Conservation (phyloP, 1,140 invertebrate species). For the Drosophila obscura region DNA sequence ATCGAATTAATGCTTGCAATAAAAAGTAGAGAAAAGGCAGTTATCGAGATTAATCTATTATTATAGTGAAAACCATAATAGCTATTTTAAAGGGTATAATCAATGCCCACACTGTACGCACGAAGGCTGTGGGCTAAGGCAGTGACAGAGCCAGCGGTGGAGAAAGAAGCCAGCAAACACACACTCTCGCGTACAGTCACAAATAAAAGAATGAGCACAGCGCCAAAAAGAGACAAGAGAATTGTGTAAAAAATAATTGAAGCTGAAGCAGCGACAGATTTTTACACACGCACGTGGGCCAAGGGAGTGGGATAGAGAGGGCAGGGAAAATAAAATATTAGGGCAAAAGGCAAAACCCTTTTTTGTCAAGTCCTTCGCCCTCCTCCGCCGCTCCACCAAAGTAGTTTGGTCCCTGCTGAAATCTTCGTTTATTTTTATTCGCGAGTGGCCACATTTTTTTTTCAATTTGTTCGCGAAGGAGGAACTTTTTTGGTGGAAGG, state of each 20-base stretch:
- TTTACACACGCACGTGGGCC: conserved; percentile 54
- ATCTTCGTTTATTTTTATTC: conserved; percentile 31
- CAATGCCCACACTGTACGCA: too few species aligned
- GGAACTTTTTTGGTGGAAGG: conserved; percentile 29
- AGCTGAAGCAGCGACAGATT: conserved; percentile 73
- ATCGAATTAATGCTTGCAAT: too few species aligned
- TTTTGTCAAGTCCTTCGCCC: conserved; percentile 33
- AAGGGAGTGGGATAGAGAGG: neutral
- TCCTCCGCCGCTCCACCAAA: neutral
- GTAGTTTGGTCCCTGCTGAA: conserved; percentile 25
- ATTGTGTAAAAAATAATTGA: conserved; percentile 81
- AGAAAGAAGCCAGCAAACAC: neutral
- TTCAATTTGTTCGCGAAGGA: conserved; percentile 65
- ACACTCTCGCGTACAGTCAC: conserved; percentile 19
- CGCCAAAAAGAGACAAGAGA: conserved; percentile 63
- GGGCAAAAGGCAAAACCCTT: conserved; percentile 59
- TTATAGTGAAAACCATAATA: too few species aligned
- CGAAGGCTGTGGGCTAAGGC: too few species aligned
- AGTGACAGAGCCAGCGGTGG: too few species aligned
- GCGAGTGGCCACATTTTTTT: conserved; percentile 35
- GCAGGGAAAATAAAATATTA: conserved; percentile 58
- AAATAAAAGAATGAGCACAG: conserved; percentile 50
- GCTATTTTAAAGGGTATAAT: neutral
- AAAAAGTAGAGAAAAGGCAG: too few species aligned
- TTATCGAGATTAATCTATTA: too few species aligned